Conservation (phyloP, 2,888 invertebrate species). For the Lydus trimaculatus region DNA sequence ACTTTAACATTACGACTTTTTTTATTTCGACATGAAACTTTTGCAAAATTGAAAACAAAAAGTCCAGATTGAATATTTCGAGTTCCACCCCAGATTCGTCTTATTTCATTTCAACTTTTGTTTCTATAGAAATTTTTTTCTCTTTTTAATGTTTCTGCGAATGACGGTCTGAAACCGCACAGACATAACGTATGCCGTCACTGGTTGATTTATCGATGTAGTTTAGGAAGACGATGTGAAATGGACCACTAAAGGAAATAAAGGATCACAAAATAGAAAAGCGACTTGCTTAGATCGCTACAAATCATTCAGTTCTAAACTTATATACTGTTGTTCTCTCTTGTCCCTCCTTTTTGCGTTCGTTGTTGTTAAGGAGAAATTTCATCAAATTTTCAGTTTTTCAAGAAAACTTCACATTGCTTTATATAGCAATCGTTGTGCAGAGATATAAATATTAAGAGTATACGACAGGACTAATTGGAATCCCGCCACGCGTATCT, state of each 20-base stretch:
- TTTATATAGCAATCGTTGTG: background rate
- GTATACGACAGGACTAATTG: conserved; percentile 16
- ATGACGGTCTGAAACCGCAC: conserved; percentile 47
- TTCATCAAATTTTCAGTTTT: background rate
- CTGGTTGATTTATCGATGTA: conserved; percentile 55
- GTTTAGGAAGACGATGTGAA: conserved; percentile 48
- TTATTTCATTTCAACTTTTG: background rate
- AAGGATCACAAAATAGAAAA: conserved; percentile 60
- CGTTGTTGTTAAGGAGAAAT: background rate
- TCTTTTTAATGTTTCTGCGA: conserved; percentile 49
- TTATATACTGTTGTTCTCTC: background rate
- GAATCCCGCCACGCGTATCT: conserved; percentile 23
- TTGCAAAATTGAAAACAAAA: background rate
- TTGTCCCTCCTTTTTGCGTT: background rate
- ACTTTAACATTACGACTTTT: background rate
- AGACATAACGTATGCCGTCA: conserved; percentile 59
- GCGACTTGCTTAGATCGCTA: conserved; percentile 59
- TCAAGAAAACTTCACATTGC: background rate
- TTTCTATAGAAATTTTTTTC: conserved; percentile 13
- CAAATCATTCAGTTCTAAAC: conserved; percentile 53
- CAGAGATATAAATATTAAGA: background rate
- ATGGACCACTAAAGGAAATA: conserved; percentile 56
- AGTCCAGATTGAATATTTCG: background rate
- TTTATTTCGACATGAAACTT: background rate
- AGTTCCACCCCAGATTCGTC: background rate